Evolutionary conservation across 2,113 vertebrate genomes (phyloP), one percentile per base, ranked within the genome.

Genomic region (Oreochromis niloticus): DNA sequence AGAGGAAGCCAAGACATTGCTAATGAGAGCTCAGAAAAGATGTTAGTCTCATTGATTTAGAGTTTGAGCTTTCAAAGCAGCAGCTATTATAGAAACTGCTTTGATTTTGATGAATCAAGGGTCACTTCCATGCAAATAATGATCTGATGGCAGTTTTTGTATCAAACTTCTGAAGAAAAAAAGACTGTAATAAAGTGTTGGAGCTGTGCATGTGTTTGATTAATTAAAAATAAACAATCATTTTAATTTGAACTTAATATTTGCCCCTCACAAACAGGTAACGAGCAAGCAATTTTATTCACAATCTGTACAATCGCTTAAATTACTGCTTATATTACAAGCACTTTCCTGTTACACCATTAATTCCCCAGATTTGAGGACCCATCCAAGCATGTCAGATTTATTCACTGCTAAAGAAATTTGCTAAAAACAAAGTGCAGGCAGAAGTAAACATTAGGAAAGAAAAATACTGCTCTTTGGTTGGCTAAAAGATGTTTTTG

Each of bases 401-500:
- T 34, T 52, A 36, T 61, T 54, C 6, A 5, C 80, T n/a, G 81
- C 17, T 80, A 24, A 71, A 17, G 16, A 61, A 17, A 54, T 14
- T 12, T 10, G 1, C 71, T 32, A 50, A 14, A 78, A 84, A 5
- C 91, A 93, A 94, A 94, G 93, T 94, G 93, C 93, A 89, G 83
- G 86, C 16, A 24, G 7, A 90, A 52, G 57, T 82, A 80, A 91
- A 86, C 24, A 57, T 73, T 16, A 61, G 2, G 17, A 55, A 22
- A 48, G 4, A 34, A 32, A 84, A 90, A 81, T 75, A 84, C 57
- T 52, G 9, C 57, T 54, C 2, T 3, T 55, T 7, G 7, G 48
- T 57, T 27, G 10, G 16, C 19, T 14, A 80, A 12, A 83, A 43
- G 5, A 48, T 8, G 3, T 82, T 9, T 30, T 55, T 36, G 10